Percentiles rank a stretch among this genome's conserved stretches.
Evolutionary conservation across 2,888 invertebrate genomes (phyloP).

Genomic region (Pantelozetes paolii): DNA sequence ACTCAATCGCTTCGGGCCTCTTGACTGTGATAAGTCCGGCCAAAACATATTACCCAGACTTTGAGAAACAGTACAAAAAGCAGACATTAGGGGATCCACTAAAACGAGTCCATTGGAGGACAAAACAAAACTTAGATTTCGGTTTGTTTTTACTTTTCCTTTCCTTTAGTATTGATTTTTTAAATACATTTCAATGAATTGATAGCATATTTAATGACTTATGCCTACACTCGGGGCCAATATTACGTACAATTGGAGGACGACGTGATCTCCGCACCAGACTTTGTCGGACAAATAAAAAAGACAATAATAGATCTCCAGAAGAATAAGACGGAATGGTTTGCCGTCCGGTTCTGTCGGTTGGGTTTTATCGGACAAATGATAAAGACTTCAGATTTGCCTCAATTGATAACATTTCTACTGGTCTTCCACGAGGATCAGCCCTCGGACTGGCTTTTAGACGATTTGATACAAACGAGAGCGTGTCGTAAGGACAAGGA

Average conservation of each 20-base stretch:
- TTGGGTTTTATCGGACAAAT: constrained; percentile 56
- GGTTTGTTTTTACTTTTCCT: constrained; percentile 50
- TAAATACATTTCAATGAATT: no score
- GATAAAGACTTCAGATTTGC: constrained; percentile 80
- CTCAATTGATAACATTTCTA: constrained; percentile 82
- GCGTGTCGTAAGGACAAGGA: constrained; percentile 65
- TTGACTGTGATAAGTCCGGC: constrained; percentile 85
- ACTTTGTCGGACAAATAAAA: constrained; percentile 12
- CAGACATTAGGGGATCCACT: constrained; percentile 71
- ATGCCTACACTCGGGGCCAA: constrained; percentile 76
- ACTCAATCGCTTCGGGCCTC: constrained; percentile 70
- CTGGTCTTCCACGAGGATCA: constrained; percentile 92
- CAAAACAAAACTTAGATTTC: constrained; percentile 90
- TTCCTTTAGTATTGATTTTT: no score
- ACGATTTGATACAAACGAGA: constrained; percentile 79
- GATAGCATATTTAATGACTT: constrained; percentile 80
- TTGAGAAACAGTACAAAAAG: constrained; percentile 58
- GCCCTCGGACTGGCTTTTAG: constrained; percentile 93
- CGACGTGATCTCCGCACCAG: constrained; percentile 12
- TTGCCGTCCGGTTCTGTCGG: constrained; percentile 18
- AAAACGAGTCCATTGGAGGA: constrained; percentile 67
- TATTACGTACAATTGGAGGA: constrained; percentile 64
- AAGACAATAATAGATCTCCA: constrained; percentile 10
- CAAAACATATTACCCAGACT: constrained; percentile 78
- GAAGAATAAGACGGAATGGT: constrained; percentile 28